Evolutionary conservation across 2,888 invertebrate genomes (phyloP).

Genomic region (Drosophila neoperkinsi): DNA sequence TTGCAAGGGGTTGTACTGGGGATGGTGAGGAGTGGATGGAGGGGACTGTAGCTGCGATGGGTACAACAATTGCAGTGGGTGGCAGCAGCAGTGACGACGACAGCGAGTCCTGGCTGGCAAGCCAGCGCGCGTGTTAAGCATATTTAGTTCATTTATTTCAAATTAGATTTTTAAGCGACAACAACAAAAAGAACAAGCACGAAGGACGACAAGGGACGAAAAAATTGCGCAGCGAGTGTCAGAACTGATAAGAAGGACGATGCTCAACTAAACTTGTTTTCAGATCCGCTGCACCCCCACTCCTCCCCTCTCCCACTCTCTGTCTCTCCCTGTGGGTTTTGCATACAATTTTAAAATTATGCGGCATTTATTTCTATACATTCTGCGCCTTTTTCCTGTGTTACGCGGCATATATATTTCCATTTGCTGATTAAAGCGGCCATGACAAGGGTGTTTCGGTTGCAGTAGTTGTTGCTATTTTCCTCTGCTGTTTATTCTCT

Average conservation of each 20-base stretch:
- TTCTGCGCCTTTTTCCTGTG: slow-evolving; percentile 20
- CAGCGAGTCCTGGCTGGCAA: slow-evolving; percentile 7
- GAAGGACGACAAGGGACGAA: slow-evolving; percentile 46
- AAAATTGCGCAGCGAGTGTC: slow-evolving; percentile 48
- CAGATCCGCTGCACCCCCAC: neutral
- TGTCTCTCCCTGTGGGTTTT: slow-evolving; percentile 30
- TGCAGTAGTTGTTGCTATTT: slow-evolving; percentile 11
- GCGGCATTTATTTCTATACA: slow-evolving; percentile 56
- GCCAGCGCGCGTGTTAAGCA: slow-evolving; percentile 79
- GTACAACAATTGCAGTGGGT: slow-evolving; percentile 43
- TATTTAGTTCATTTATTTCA: slow-evolving; percentile 83
- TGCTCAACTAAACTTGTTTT: slow-evolving; percentile 13
- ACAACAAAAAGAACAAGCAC: slow-evolving; percentile 36
- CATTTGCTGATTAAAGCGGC: slow-evolving; percentile 74
- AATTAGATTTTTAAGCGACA: slow-evolving; percentile 80
- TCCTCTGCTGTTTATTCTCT: slow-evolving; percentile 15
- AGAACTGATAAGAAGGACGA: slow-evolving; percentile 39
- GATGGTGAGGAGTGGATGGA: neutral
- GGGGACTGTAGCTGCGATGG: slow-evolving; percentile 6
- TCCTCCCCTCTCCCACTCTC: neutral
- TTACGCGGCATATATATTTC: slow-evolving; percentile 59
- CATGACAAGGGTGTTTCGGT: slow-evolving; percentile 59
- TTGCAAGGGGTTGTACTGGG: neutral
- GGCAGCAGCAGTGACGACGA: neutral
- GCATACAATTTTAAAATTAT: slow-evolving; percentile 70